Base-by-base conservation (phyloP, 2,797 vertebrate species). In the Octomys mimax region DNA sequence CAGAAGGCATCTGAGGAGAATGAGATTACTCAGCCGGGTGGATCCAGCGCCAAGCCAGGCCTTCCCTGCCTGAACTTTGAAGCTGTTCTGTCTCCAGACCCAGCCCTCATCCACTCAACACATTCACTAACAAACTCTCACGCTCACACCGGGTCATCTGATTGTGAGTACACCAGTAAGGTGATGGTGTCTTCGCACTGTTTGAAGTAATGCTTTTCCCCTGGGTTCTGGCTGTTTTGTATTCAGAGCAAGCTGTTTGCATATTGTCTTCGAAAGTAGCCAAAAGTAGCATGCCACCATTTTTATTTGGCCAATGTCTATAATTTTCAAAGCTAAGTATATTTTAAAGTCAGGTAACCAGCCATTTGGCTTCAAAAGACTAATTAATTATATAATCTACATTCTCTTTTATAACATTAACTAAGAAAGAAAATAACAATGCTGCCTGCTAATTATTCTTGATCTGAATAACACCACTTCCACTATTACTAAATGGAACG, bases 11-110 rank as follows among this genome's bases (percentile, higher is more conserved):
- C 98, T 99, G 98, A 99, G 98, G 98, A 99, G 99, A 99, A 99
- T 99, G 99, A 99, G 98, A 99, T 99, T 99, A 99, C 98, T 99
- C 98, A 99, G 99, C 98, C 98, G 98, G 98, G 98, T 98, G 98
- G 98, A 98, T 98, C 98, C 98, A 98, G 98, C 97, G 98, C 98
- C 98, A 99, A 98, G 98, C 98, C 98, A 71, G 99, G 98, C 99
- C 98, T 98, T 98, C 98, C 98, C 98, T 99, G 99, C 99, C 98
- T 99, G 99, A 99, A 99, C 98, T 98, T 98, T 99, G 98, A 99
- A 99, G 98, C 99, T 98, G 98, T 98, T 98, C 97, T 89, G 95
- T 98, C 98, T 98, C 98, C 98, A 98, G 97, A 96, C 94, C 98
- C 98, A 82, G 98, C 98, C 98, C 98, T 98, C 98, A 98, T 98